phyloP scores from a whole-genome alignment of 2,888 invertebrate genomes.

The Lysandra bellargus region DNA sequence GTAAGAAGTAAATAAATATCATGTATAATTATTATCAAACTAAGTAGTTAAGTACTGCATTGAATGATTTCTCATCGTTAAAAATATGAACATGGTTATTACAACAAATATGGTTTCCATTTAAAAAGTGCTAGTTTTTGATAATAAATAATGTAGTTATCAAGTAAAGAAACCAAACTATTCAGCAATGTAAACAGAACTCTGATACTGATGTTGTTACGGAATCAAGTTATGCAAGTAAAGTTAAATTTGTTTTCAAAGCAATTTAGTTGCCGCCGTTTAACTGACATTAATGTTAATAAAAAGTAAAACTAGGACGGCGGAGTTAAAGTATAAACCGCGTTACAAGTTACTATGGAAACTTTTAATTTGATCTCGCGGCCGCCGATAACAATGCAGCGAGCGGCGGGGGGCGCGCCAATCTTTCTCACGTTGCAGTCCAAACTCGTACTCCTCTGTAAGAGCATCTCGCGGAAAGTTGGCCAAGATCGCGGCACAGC shows the following conservation, averaged over 20 bases:
- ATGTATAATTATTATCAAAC: too few species aligned
- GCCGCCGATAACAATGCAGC: conserved; percentile 70
- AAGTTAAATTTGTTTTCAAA: conserved; percentile 29
- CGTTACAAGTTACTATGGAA: conserved; percentile 64
- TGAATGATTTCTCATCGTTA: too few species aligned
- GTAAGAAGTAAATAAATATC: too few species aligned
- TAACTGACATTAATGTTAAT: conserved; percentile 27
- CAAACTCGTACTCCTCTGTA: conserved; percentile 76
- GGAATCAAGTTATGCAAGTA: background rate
- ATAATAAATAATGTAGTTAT: background rate
- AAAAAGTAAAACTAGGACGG: conserved; percentile 46
- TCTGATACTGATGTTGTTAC: conserved; percentile 39
- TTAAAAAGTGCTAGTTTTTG: too few species aligned
- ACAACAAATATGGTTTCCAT: too few species aligned
- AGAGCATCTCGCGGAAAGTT: conserved; percentile 78
- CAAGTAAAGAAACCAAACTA: background rate
- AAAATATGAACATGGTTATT: too few species aligned
- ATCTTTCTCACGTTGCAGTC: conserved; percentile 73
- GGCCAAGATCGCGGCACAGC: conserved; percentile 54
- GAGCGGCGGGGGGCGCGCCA: conserved; percentile 64
- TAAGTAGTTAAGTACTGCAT: too few species aligned
- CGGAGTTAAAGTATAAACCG: conserved; percentile 48
- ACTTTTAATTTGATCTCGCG: conserved; percentile 70
- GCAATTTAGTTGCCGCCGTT: conserved; percentile 24
- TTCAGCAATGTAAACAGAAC: background rate